Conservation (phyloP, 2,113 vertebrate genomes). For the Mirza zaza region DNA sequence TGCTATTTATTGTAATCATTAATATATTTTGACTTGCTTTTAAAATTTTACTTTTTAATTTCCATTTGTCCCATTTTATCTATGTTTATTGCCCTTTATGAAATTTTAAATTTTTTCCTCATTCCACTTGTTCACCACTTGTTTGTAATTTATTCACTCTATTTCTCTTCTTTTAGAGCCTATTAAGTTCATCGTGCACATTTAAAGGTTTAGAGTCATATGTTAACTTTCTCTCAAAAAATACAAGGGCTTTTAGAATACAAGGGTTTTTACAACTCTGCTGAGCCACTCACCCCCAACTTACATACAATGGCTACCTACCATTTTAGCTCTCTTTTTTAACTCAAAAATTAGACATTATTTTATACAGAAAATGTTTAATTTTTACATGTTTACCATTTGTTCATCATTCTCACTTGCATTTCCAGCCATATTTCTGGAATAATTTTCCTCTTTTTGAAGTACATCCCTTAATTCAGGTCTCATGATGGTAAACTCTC, state of each 20-base stretch:
- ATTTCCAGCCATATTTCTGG: not conserved
- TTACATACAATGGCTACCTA: not conserved
- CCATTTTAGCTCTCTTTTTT: not conserved
- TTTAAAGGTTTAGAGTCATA: not conserved
- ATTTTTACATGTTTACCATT: not conserved
- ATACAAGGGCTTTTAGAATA: not conserved
- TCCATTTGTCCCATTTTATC: not conserved
- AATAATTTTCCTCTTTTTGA: conserved; percentile 7
- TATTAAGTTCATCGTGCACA: not conserved
- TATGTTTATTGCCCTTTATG: not conserved
- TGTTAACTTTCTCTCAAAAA: not conserved
- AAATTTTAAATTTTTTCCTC: not conserved
- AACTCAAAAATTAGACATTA: not conserved
- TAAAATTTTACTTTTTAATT: conserved; percentile 11
- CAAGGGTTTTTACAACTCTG: not conserved
- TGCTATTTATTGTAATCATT: not conserved
- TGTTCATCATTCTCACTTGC: not conserved
- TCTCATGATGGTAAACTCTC: not conserved
- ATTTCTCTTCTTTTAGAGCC: not conserved
- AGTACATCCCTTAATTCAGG: not conserved
- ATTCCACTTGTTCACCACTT: not conserved
- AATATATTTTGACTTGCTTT: not conserved
- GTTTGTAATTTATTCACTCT: not conserved
- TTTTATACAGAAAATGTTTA: conserved; percentile 1
- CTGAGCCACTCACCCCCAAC: not conserved